These are phyloP conservation scores for Chrysocyon brachyurus DNA, from an alignment of 2,797 vertebrate species.

Conservation along the genomic window DNA sequence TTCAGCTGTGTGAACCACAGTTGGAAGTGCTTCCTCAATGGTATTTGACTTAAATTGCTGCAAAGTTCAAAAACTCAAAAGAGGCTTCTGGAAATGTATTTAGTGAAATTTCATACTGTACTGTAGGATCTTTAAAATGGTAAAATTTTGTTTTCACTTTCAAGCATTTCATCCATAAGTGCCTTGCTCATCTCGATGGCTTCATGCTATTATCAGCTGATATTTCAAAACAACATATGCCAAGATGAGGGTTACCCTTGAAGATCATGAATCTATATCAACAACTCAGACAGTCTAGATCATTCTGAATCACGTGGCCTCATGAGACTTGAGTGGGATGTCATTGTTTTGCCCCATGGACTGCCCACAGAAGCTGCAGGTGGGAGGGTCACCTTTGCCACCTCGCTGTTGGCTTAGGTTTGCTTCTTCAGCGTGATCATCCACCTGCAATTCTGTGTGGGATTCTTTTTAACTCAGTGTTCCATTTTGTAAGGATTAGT, in stretches of 20 bases:
- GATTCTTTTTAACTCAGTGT: background rate
- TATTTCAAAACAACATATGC: background rate
- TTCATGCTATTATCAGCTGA: background rate
- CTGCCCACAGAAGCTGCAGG: background rate
- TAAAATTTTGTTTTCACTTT: background rate
- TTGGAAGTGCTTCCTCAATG: background rate
- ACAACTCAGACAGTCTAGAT: background rate
- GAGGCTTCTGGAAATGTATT: background rate
- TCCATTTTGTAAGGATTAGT: background rate
- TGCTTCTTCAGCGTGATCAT: fast-evolving
- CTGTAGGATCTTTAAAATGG: background rate
- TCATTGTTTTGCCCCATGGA: no score
- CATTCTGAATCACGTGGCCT: background rate
- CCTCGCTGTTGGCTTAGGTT: background rate
- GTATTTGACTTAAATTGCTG: background rate
- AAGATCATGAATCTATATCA: background rate
- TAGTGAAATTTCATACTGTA: background rate
- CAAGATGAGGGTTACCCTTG: no score
- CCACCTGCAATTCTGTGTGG: background rate
- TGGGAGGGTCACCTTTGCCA: background rate
- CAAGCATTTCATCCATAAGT: background rate
- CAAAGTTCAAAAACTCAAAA: background rate
- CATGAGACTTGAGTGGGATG: background rate
- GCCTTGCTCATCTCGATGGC: background rate
- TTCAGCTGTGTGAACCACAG: background rate